phyloP scores from a whole-genome alignment of 2,888 invertebrate species.

The Tachina lurida region DNA sequence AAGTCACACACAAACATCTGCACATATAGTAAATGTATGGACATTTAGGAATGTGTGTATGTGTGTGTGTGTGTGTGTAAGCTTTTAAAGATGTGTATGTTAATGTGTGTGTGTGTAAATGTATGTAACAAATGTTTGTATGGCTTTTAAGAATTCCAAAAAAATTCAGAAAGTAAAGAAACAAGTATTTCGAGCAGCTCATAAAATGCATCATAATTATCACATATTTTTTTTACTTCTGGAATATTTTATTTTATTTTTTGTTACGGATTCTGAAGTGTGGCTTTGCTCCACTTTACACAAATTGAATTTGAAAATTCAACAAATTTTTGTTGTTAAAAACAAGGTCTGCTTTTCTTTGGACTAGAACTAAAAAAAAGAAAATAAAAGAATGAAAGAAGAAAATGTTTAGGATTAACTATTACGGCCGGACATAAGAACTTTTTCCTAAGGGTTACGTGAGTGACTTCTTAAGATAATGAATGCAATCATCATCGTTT shows the following conservation, averaged over 20 bases:
- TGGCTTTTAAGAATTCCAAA: constrained; percentile 21
- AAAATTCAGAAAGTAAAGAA: constrained; percentile 13
- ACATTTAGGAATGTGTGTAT: neutral
- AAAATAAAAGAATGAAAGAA: neutral
- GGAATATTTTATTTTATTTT: constrained; percentile 10
- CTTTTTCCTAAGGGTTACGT: constrained; percentile 45
- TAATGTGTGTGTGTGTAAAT: neutral
- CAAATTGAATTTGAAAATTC: constrained; percentile 19
- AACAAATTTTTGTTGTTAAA: constrained; percentile 32
- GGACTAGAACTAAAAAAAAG: neutral
- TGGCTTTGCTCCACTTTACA: constrained; percentile 38
- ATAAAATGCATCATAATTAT: constrained; percentile 33
- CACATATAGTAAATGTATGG: neutral
- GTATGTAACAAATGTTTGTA: constrained; percentile 5
- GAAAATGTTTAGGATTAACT: neutral
- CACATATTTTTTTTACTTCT: constrained; percentile 12
- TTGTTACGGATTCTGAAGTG: neutral
- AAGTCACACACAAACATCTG: neutral
- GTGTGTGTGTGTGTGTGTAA: neutral
- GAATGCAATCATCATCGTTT: constrained; percentile 21
- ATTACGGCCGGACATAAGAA: neutral
- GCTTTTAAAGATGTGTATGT: neutral
- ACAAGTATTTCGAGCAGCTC: constrained; percentile 26
- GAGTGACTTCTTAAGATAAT: constrained; percentile 22
- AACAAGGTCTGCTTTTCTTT: constrained; percentile 34